Evolutionary conservation across 2,797 vertebrate species (phyloP), one percentile per base, ranked within the genome.

Genomic region (Micropoecilia bifurca): DNA sequence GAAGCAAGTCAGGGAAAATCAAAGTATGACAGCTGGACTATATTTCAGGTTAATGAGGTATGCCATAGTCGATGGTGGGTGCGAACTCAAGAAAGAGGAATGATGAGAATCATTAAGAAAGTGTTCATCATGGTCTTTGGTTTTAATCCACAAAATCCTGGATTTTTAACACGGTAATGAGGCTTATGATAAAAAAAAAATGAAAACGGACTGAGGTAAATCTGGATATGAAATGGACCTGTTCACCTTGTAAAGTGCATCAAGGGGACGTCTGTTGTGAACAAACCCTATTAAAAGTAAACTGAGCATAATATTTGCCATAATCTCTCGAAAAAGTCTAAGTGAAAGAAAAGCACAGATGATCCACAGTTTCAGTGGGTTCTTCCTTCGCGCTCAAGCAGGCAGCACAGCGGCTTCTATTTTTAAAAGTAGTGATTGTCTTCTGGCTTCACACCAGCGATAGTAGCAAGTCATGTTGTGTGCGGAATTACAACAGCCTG

Each of bases 401-500:
- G 14, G 25, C 36, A 74, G 53, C 48, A 74, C 73, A 57, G 53
- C 5, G 13, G 50, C 73, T 22, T 77, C 69, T 71, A 71, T 55
- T 48, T 75, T 46, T 55, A 61, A 71, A 68, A 69, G 43, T 45
- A 83, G 84, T 63, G 41, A 82, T 53, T 46, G 33, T 79, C 78
- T 88, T 71, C 73, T 61, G 68, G 57, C 41, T 3, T 84, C 76
- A 79, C 55, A 78, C 73, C 75, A 77, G 77, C 48, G 33, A 75
- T 41, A 80, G 84, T 78, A 77, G 83, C 75, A 78, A 43, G 41
- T 81, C 80, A 75, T 85, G 87, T 87, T 85, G 85, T 88, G 85
- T 85, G 79, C 73, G 80, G 89, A 91, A 91, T 90, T 87, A 87
- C 87, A 90, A 86, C 73, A 78, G 75, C 78, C 89, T 84, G 74